These are phyloP conservation scores for Empis livida DNA, from an alignment of 2,888 invertebrate genomes.

Conservation along the genomic window DNA sequence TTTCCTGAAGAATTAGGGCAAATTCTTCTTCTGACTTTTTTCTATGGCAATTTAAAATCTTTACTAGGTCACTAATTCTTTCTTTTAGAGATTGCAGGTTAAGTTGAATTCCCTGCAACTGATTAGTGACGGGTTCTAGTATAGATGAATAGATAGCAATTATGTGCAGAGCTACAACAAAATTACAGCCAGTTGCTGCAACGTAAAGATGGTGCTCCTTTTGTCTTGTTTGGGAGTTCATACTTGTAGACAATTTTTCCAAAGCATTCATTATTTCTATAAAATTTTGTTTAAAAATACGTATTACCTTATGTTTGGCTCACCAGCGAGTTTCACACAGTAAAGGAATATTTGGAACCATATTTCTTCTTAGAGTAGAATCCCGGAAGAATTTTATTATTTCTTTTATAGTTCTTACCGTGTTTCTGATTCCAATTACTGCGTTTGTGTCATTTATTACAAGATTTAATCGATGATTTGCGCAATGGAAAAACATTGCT, in stretches of 20 bases:
- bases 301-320: conserved; percentile 5
- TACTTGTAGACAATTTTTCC: not conserved
- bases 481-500: conserved; percentile 19
- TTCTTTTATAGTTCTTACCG: conserved; percentile 16
- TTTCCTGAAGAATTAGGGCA: not conserved
- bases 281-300: not conserved
- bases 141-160: too few relatives aligned
- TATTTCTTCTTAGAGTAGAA: not conserved
- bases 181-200: too few relatives aligned
- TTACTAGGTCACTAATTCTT: too few relatives aligned
- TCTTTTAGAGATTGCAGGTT: not conserved
- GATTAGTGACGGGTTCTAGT: not conserved
- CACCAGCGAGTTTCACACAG: not conserved
- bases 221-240: not conserved
- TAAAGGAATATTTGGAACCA: not conserved
- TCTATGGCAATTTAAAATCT: too few relatives aligned
- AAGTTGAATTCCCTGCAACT: not conserved
- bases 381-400: conserved; percentile 15
- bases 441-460: conserved; percentile 15
- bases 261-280: not conserved
- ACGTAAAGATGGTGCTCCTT: not conserved
- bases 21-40: not conserved
- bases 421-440: conserved; percentile 17
- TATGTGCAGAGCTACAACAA: too few relatives aligned
- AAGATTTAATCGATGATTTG: conserved; percentile 20